Percentiles rank a stretch among this genome's conserved stretches.
phyloP scores from a whole-genome alignment of 2,113 vertebrate genomes.

The Gymnogyps californianus region DNA sequence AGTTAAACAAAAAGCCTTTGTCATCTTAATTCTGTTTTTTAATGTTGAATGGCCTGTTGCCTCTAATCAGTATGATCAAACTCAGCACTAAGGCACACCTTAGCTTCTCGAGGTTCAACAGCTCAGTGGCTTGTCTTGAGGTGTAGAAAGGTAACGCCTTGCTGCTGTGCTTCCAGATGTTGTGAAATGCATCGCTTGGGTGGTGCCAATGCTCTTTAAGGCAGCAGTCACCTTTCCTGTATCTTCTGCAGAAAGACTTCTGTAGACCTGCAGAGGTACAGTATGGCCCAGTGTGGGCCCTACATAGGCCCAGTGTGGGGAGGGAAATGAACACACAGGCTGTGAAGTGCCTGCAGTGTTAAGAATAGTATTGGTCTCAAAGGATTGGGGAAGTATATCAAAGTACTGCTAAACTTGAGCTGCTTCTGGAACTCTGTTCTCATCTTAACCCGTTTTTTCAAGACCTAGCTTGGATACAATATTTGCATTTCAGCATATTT shows the following conservation, averaged over 20 bases:
- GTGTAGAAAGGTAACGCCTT: background rate
- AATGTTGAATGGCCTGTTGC: background rate
- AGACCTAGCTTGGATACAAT: background rate
- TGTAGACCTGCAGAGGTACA: background rate
- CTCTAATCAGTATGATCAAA: background rate
- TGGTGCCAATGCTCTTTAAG: background rate
- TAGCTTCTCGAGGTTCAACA: background rate
- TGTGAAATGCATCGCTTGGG: background rate
- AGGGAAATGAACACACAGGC: background rate
- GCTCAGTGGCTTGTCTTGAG: background rate
- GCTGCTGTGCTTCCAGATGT: background rate
- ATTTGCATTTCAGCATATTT: background rate
- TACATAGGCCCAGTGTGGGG: background rate
- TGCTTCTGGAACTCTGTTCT: background rate
- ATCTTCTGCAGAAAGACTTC: background rate
- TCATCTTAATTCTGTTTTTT: background rate
- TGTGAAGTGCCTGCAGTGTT: background rate
- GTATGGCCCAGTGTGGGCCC: too few relatives aligned
- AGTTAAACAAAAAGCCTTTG: background rate
- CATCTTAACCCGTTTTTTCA: background rate
- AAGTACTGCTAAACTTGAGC: background rate
- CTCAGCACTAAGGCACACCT: background rate
- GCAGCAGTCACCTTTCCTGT: background rate
- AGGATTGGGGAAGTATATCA: slow-evolving; percentile 6
- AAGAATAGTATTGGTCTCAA: background rate